Conservation (phyloP, 2,888 invertebrate genomes). For the Desoria tigrina region DNA sequence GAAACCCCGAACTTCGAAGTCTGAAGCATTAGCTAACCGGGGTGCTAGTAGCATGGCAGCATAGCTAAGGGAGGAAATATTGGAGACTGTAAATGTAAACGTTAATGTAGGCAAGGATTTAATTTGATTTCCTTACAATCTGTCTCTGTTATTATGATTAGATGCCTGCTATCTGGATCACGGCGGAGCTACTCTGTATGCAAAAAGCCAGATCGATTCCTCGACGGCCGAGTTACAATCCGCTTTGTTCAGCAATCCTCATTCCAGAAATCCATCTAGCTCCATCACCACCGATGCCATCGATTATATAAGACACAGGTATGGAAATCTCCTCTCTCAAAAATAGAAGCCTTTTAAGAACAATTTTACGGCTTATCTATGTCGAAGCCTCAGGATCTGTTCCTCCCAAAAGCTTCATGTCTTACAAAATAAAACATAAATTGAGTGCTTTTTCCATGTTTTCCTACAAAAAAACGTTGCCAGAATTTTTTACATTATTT, state of each 20-base stretch:
- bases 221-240: slow-evolving; percentile 67
- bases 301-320: slow-evolving; percentile 79
- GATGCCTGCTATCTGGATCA: slow-evolving; percentile 74
- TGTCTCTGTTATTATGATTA: slow-evolving; percentile 8
- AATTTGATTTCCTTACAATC: slow-evolving; percentile 22
- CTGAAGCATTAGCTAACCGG: too few relatives aligned
- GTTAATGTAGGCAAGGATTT: too few relatives aligned
- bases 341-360: not conserved
- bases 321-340: slow-evolving; percentile 53
- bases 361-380: not conserved
- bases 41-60: too few relatives aligned
- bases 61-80: too few relatives aligned
- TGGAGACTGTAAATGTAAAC: too few relatives aligned
- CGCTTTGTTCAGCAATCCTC: slow-evolving; percentile 88
- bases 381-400: not conserved
- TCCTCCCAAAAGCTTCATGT: not conserved
- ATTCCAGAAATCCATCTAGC: slow-evolving; percentile 72
- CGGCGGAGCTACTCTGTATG: slow-evolving; percentile 81
- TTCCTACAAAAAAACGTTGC: too few relatives aligned
- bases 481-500: too few relatives aligned
- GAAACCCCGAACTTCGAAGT: too few relatives aligned
- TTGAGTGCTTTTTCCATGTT: too few relatives aligned
- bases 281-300: slow-evolving; percentile 78
- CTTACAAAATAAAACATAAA: not conserved
- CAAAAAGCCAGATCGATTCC: slow-evolving; percentile 70